Conservation (phyloP, 2,113 vertebrate species). For the Eulemur rufifrons region DNA sequence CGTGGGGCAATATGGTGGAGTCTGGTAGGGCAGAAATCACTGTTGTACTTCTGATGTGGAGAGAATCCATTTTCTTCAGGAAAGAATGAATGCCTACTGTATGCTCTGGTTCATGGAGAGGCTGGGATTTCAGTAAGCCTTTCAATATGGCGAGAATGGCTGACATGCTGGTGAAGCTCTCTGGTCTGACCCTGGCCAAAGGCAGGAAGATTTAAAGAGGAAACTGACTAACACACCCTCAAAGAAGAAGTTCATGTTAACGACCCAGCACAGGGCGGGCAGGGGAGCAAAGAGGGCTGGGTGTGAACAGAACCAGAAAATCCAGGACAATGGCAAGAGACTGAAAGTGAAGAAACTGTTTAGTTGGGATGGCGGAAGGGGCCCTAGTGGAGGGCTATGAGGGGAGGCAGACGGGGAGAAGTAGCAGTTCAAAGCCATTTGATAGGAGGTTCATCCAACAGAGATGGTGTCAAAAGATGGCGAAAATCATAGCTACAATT, state of each 20-base stretch:
- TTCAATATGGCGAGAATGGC: conserved; percentile 35
- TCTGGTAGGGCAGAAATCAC: neutral
- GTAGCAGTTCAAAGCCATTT: neutral
- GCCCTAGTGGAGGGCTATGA: neutral
- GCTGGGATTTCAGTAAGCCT: conserved; percentile 42
- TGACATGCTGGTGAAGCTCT: conserved; percentile 6
- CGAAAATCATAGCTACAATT: neutral
- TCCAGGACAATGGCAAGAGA: neutral
- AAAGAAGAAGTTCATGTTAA: neutral
- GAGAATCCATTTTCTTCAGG: neutral
- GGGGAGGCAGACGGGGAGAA: neutral
- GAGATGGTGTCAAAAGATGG: neutral
- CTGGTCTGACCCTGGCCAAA: conserved; percentile 10
- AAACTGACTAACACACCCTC: conserved; percentile 19
- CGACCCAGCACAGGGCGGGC: neutral
- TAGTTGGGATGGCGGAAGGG: neutral
- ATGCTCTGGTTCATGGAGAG: neutral
- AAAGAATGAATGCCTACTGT: neutral
- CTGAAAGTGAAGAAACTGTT: neutral
- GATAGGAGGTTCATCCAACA: neutral
- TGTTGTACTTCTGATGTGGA: neutral
- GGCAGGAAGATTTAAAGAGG: conserved; percentile 23
- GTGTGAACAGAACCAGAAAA: neutral
- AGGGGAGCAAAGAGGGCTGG: neutral
- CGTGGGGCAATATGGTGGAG: neutral